phyloP scores from a whole-genome alignment of 1,140 invertebrate species.

The Papilio xuthus region DNA sequence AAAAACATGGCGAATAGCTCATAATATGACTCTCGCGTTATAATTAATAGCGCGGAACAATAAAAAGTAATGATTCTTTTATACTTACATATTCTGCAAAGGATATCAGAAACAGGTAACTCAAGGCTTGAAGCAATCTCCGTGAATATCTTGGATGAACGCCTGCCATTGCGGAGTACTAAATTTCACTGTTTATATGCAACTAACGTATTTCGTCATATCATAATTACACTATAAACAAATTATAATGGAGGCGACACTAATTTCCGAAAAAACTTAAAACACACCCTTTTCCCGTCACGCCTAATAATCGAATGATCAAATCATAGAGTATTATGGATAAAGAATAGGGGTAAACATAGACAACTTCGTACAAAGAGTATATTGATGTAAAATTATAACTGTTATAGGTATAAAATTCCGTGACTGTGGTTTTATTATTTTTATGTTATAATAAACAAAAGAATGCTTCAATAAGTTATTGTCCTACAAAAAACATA shows the following conservation, averaged over 20 bases:
- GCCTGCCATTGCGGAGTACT: conserved; percentile 58
- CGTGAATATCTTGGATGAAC: conserved; percentile 48
- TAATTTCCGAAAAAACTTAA: conserved; percentile 41
- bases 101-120: conserved; percentile 60
- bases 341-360: not conserved
- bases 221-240: conserved; percentile 59
- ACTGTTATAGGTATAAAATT: too few species aligned
- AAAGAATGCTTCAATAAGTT: not conserved
- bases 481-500: not conserved
- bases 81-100: conserved; percentile 66
- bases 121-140: conserved; percentile 56
- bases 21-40: conserved; percentile 27
- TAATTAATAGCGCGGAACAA: conserved; percentile 51
- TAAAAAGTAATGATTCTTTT: conserved; percentile 49
- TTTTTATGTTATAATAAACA: not conserved
- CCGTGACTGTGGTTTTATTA: too few species aligned
- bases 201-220: conserved; percentile 57
- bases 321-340: not conserved
- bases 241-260: conserved; percentile 43
- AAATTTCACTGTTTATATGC: conserved; percentile 50
- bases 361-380: not conserved
- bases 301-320: conserved; percentile 25
- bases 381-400: not conserved
- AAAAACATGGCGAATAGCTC: conserved; percentile 2
- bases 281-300: conserved; percentile 42